Evolutionary conservation across 2,797 vertebrate species (phyloP).

Genomic region (Bradypodion ventrale): DNA sequence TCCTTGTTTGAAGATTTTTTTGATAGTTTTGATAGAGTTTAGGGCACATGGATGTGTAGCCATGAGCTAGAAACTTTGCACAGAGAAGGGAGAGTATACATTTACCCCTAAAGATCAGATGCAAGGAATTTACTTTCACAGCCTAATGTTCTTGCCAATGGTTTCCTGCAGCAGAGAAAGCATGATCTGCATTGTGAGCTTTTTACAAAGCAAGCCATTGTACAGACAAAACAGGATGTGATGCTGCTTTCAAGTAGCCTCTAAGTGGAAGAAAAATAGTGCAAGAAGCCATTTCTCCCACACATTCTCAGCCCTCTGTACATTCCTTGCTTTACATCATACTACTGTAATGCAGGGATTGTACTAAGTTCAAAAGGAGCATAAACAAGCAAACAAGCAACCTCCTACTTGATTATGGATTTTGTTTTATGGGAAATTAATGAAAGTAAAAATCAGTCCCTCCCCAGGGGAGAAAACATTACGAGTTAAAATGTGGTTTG

Average conservation of each 20-base stretch:
- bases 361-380: background rate
- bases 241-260: background rate
- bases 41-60: background rate
- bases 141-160: background rate
- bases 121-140: background rate
- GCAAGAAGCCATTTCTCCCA: background rate
- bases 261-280: background rate
- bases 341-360: background rate
- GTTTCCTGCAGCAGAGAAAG: background rate
- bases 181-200: background rate
- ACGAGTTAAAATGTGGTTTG: slow-evolving; percentile 43
- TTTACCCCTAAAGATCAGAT: no score
- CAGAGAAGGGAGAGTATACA: background rate
- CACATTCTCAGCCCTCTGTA: no score
- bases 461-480: slow-evolving; percentile 31
- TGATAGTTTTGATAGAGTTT: no score
- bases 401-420: background rate
- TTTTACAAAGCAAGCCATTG: background rate
- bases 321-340: background rate
- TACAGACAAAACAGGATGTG: background rate
- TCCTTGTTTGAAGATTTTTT: no score
- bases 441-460: slow-evolving; percentile 8
- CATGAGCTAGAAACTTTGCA: background rate
- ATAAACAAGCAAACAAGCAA: slow-evolving; percentile 4
- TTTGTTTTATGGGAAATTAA: slow-evolving; percentile 10